phyloP scores from a whole-genome alignment of 2,797 vertebrate species.

The Gila robusta region DNA sequence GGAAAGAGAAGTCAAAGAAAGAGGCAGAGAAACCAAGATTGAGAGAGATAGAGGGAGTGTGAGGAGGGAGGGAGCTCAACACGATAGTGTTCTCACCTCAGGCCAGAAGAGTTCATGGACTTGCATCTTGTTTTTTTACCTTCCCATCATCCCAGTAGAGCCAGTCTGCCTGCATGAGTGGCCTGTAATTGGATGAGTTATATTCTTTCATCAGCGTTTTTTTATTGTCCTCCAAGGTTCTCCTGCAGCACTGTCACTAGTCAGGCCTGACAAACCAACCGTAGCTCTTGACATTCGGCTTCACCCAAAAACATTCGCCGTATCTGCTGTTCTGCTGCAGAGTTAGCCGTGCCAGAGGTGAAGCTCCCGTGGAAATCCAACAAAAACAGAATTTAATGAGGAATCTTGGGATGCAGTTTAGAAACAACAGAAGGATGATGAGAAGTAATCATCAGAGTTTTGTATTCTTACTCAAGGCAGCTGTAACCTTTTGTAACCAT shows the following conservation, averaged over 20 bases:
- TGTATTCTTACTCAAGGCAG: not conserved
- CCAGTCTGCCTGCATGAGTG: not conserved
- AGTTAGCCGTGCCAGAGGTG: not conserved
- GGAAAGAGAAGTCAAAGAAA: not conserved
- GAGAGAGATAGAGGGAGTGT: not conserved
- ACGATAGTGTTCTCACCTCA: conserved; percentile 12
- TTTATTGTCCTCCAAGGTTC: conserved; percentile 13
- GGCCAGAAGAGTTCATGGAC: conserved; percentile 34
- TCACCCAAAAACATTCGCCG: not conserved
- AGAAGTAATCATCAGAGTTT: not conserved
- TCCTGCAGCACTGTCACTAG: not conserved
- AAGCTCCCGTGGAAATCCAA: not conserved
- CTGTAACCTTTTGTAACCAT: conserved; percentile 22
- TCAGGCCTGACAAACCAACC: conserved; percentile 12
- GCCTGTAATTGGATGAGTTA: conserved; percentile 42
- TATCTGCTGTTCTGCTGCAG: not conserved
- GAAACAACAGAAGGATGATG: not conserved
- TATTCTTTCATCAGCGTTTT: conserved; percentile 38
- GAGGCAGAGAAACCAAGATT: not conserved
- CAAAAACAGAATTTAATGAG: conserved; percentile 7
- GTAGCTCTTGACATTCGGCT: not conserved
- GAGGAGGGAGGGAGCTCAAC: not conserved
- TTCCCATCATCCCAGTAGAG: conserved; percentile 4
- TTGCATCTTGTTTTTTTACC: conserved; percentile 18
- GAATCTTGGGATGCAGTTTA: conserved; percentile 22